Conservation (phyloP, 2,113 vertebrate genomes). For the Heterotis niloticus region DNA sequence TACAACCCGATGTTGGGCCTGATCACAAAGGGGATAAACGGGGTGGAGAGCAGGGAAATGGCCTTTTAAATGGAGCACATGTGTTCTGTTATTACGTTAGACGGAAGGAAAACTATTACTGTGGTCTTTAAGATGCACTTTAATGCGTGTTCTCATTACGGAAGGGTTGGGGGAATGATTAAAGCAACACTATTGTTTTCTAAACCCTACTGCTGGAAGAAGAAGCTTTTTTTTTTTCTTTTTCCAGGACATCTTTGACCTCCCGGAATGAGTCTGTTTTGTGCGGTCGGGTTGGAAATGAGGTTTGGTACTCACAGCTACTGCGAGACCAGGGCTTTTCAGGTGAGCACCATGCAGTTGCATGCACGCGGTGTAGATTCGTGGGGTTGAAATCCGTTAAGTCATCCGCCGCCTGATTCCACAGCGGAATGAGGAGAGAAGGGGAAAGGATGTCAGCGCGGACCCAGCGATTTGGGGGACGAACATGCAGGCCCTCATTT, state of each 20-base stretch:
- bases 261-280: not conserved
- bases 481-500: too few species aligned
- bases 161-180: conserved; percentile 13
- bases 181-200: conserved; percentile 16
- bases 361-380: not conserved
- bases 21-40: conserved; percentile 19
- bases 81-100: conserved; percentile 28
- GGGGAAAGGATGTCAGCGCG: too few species aligned
- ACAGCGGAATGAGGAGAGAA: too few species aligned
- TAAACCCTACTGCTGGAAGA: not conserved
- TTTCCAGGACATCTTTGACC: not conserved
- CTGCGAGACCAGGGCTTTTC: not conserved
- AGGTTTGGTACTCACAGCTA: not conserved
- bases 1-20: conserved; percentile 32
- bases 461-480: too few species aligned
- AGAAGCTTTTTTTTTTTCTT: too few species aligned
- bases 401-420: not conserved
- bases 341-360: not conserved
- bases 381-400: too few species aligned
- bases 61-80: conserved; percentile 30
- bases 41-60: conserved; percentile 28
- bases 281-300: not conserved
- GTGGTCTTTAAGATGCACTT: conserved; percentile 19
- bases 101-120: conserved; percentile 27
- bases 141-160: conserved; percentile 1